Conservation (phyloP, 2,113 vertebrate genomes). For the Pyrgilauda ruficollis region DNA sequence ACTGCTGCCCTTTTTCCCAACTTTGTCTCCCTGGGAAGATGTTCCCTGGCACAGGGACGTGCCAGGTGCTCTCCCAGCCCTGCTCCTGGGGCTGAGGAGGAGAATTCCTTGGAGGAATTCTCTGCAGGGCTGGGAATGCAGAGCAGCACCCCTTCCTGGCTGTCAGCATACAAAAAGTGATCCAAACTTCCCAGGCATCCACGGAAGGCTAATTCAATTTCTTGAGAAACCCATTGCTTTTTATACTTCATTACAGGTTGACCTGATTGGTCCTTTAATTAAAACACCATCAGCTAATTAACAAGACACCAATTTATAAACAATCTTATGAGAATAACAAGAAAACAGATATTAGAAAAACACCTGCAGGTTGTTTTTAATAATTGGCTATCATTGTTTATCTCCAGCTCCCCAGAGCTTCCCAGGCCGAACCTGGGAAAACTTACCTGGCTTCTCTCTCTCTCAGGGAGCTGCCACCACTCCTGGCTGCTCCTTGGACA, state of each 20-base stretch:
- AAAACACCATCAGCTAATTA: background rate
- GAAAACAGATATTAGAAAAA: background rate
- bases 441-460: background rate
- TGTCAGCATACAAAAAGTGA: background rate
- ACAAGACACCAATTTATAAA: background rate
- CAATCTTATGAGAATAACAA: background rate
- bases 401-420: background rate
- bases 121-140: background rate
- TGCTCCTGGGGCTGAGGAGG: accelerated
- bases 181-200: background rate
- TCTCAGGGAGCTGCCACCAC: background rate
- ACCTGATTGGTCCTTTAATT: background rate
- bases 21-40: background rate
- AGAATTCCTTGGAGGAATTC: background rate
- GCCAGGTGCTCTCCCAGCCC: background rate
- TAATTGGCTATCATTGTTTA: background rate
- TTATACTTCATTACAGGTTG: background rate
- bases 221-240: background rate
- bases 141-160: background rate
- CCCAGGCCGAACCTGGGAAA: background rate
- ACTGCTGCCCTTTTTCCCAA: background rate
- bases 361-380: background rate
- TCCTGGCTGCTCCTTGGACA: background rate
- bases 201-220: background rate
- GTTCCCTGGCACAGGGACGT: accelerated